These are phyloP conservation scores for Herpailurus yagouaroundi DNA, from an alignment of 2,113 vertebrate genomes.

Conservation along the genomic window DNA sequence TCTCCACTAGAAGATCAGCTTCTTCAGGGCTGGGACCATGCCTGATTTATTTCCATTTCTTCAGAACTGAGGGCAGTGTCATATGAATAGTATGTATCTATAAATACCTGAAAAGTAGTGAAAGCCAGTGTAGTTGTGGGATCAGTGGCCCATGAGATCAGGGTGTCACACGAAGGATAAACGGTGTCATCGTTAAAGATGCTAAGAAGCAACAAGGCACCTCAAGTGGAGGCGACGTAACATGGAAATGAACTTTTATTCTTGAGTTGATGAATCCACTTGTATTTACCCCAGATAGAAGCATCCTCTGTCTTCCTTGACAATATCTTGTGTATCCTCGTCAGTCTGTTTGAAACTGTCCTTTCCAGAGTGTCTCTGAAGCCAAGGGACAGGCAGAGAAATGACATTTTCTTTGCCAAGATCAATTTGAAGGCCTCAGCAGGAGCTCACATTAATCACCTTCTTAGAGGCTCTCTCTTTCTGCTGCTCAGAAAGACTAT, in stretches of 20 bases:
- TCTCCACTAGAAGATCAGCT: not conserved
- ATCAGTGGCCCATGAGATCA: not conserved
- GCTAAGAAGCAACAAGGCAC: not conserved
- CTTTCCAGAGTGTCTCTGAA: constrained; percentile 58
- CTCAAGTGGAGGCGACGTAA: not conserved
- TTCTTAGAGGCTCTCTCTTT: constrained; percentile 34
- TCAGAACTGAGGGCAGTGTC: not conserved
- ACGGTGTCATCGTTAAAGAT: not conserved
- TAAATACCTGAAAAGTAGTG: not conserved
- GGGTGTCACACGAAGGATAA: not conserved
- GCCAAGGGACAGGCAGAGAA: constrained; percentile 57
- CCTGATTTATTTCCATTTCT: constrained; percentile 9
- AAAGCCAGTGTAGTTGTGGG: not conserved
- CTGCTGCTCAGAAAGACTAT: constrained; percentile 32
- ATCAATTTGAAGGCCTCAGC: constrained; percentile 72
- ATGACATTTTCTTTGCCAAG: constrained; percentile 66
- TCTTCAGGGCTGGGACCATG: not conserved
- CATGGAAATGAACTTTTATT: not conserved
- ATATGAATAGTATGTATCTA: not conserved
- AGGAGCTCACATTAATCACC: constrained; percentile 63
- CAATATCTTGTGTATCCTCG: not conserved
- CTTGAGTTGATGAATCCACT: not conserved
- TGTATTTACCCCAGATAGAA: not conserved
- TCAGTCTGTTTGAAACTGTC: constrained; percentile 34
- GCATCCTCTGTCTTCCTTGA: not conserved